Conservation (phyloP, 2,888 invertebrate species). For the Brassicogethes aeneus region DNA sequence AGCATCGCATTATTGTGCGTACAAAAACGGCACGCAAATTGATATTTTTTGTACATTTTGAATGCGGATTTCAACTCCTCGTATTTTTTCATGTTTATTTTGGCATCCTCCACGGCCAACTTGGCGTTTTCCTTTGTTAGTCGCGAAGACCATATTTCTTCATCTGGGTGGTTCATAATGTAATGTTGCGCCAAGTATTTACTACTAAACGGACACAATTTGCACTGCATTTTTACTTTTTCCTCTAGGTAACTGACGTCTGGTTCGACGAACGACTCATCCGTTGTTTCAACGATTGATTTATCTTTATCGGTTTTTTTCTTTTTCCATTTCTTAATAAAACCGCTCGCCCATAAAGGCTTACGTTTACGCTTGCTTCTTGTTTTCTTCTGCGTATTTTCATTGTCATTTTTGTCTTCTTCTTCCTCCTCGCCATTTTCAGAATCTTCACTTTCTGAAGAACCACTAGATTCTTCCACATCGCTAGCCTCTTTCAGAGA, state of each 20-base stretch:
- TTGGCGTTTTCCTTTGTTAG: conserved; percentile 45
- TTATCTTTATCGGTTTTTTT: conserved; percentile 10
- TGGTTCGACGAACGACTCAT: conserved; percentile 19
- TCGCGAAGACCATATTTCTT: conserved; percentile 57
- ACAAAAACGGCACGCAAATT: conserved; percentile 37
- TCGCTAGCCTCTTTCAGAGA: neutral
- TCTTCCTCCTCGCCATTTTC: conserved; percentile 13
- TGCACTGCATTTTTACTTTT: conserved; percentile 39
- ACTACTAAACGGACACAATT: conserved; percentile 51
- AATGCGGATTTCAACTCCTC: conserved; percentile 8
- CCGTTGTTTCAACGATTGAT: conserved; percentile 3
- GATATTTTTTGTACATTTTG: conserved; percentile 9
- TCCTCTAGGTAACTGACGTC: conserved; percentile 23
- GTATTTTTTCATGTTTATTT: conserved; percentile 22
- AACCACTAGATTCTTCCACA: neutral
- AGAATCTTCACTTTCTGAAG: conserved; percentile 1
- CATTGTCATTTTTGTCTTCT: conserved; percentile 9
- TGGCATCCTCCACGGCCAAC: conserved; percentile 46
- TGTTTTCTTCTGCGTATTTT: conserved; percentile 20
- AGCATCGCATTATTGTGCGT: conserved; percentile 16
- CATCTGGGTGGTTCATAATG: conserved; percentile 51
- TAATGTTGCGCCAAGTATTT: conserved; percentile 59
- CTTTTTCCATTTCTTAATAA: conserved; percentile 19
- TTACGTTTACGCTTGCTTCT: conserved; percentile 38
- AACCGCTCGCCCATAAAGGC: conserved; percentile 34